Percentiles rank a stretch among this genome's conserved stretches.
These are phyloP conservation scores for Caenorhabditis uteleia DNA, from an alignment of 2,888 invertebrate species.

Conservation along the genomic window DNA sequence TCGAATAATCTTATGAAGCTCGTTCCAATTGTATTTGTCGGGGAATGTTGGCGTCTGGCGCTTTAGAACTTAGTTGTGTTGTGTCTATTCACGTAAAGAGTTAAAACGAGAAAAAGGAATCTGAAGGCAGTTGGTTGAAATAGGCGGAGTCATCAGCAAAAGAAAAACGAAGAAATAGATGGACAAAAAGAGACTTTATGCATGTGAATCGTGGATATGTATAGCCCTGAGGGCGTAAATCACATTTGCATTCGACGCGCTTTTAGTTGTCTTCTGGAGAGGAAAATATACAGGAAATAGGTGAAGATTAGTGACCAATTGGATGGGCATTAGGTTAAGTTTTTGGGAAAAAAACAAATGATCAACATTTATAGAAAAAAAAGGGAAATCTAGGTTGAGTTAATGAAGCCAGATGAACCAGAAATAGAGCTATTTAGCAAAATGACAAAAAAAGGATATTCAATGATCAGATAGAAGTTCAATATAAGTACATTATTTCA, in stretches of 20 bases:
- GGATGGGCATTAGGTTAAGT: too few species aligned
- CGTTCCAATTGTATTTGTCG: too few species aligned
- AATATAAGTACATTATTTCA: slow-evolving; percentile 13
- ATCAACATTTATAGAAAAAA: background rate
- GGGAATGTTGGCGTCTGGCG: too few species aligned
- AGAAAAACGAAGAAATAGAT: background rate
- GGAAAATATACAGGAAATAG: background rate
- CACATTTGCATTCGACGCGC: slow-evolving; percentile 33
- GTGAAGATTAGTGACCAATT: too few species aligned
- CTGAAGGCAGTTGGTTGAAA: too few species aligned
- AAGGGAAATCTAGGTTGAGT: slow-evolving; percentile 2
- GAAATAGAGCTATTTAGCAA: too few species aligned
- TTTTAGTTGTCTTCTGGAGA: background rate
- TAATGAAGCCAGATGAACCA: slow-evolving; percentile 25
- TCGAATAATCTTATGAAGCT: too few species aligned
- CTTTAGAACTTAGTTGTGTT: too few species aligned
- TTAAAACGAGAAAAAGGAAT: too few species aligned
- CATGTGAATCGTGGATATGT: slow-evolving; percentile 35
- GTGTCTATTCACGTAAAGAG: too few species aligned
- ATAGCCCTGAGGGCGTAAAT: slow-evolving; percentile 44
- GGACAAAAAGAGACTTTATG: slow-evolving; percentile 27
- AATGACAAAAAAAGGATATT: slow-evolving; percentile 18
- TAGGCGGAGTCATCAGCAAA: background rate
- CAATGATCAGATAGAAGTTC: slow-evolving; percentile 10
- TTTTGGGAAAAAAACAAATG: background rate